Evolutionary conservation across 92 coral and sea anemone genomes (phyloP), one percentile per base, ranked within the genome.

Genomic region (Anthopleura xanthogrammica): DNA sequence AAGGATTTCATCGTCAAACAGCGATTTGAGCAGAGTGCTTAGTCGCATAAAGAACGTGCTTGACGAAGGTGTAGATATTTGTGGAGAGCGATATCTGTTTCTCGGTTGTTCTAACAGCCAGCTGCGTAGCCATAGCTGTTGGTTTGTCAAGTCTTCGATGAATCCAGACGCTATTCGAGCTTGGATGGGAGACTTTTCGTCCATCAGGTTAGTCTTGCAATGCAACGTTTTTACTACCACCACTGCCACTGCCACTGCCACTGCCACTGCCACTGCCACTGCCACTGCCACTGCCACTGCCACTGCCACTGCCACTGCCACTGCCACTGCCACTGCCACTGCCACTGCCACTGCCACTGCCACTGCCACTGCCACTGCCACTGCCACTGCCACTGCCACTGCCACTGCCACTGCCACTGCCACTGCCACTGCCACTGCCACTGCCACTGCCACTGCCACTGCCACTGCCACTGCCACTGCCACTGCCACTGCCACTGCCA

Each of bases 41-140:
- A 79, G 77, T 55, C 94, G 88, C 17, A 82, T 90, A 72, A 90
- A 79, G 76, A 71, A 60, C 22, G 85, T 83, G 29, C 77, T 96
- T 88, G 90, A 90, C 66, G 76, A 73, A 14, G 98, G 98, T 1
- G 83, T 96, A 16, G 64, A 79, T 12, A 87, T 91, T 20, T 95
- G 98, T 60, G 90, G 94, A 39, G 58, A 85, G 43, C 23, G 66
- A 73, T 96, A 88, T 76, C 85, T 79, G 88, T 96, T 86, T 72
- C 87, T 96, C 12, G 99, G 98, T 20, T 96, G 98, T 80, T 96
- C 99, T 41, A 96, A 96, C 41, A 96, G 99, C 78, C 99, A 96
- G 85, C 89, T 96, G 52, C 91, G 99, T 29, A 94, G 86, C 85
- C 99, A 96, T 84, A 92, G 99, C 79, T 96, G 96, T 85, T 96